Base-by-base conservation (phyloP, 2,888 invertebrate species). In the Spatulosminthurus flaviceps region DNA sequence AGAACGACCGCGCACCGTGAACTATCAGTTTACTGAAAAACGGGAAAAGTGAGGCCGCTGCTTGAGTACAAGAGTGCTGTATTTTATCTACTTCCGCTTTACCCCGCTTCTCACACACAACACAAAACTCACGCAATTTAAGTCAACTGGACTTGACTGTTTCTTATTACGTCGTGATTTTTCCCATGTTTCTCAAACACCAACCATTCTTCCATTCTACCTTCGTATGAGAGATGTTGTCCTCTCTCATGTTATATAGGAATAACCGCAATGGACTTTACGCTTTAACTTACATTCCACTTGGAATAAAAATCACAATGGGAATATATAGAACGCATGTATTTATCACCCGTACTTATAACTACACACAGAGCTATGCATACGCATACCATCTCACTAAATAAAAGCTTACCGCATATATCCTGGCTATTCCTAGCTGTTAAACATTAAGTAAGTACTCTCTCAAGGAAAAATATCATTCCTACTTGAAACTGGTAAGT, bases 21-120 rank as follows among this genome's bases (percentile, higher is more conserved):
- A 72, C 51, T 72, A 72, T 72, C 72, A 72, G 51, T 72, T 70
- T 43, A 72, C 72, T 51, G 26, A 71, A 71, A 42, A 74, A 74
- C 74, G 74, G 64, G 75, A 51, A 74, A 75, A 64, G 75, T 66
- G 75, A 75, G 75, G 75, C 75, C 64, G 43, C 11, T 4, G 61
- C 66, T 72, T 64, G 34, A 41, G 21, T 41, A 34, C n/a, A n/a
- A n/a, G n/a, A n/a, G n/a, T n/a, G n/a, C 1, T 51, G 51, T 19
- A n/a, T 51, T 51, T 1, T 51, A 13, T 28, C 28, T 16, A 75
- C 64, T 75, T 75, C 75, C 75, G 73, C 60, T n/a, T 13, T 51
- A 19, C 16, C 51, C 16, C 16, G 51, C 51, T 51, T 51, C 51
- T 51, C 51, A 51, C 51, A 51, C 16, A 51, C n/a, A n/a, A n/a